phyloP scores from a whole-genome alignment of 2,113 vertebrate species.

The Gavia stellata region DNA sequence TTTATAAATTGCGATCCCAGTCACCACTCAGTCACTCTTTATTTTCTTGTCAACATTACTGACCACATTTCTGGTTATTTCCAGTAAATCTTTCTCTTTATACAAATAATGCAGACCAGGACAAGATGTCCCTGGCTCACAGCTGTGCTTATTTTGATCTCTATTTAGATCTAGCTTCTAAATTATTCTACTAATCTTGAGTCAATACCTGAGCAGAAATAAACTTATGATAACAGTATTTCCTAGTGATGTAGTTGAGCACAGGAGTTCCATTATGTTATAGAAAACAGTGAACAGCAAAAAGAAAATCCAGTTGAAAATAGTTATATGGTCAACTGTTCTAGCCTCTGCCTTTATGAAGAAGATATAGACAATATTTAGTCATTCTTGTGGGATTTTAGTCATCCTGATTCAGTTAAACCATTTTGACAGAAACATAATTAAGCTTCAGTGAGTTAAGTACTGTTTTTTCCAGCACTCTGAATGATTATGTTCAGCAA shows the following conservation, averaged over 20 bases:
- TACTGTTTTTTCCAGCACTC: background rate
- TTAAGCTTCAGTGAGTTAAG: background rate
- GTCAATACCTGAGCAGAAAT: background rate
- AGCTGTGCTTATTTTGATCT: background rate
- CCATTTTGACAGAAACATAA: conserved; percentile 29
- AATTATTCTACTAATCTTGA: background rate
- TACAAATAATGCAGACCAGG: background rate
- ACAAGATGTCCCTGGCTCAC: background rate
- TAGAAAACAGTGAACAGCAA: background rate
- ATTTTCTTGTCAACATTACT: background rate
- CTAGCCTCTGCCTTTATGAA: background rate
- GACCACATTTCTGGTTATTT: background rate
- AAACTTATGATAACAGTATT: background rate
- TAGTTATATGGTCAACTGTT: background rate
- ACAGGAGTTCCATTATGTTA: background rate
- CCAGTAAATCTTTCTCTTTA: background rate
- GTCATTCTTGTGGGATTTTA: conserved; percentile 20
- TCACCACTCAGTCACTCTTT: background rate
- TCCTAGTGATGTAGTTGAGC: background rate
- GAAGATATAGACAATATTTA: background rate
- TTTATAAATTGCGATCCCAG: background rate
- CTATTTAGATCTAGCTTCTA: background rate
- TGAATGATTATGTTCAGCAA: background rate
- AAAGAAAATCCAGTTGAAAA: background rate
- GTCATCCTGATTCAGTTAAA: conserved; percentile 38